Evolutionary conservation across 1,140 invertebrate species (phyloP), one percentile per base, ranked within the genome.

Genomic region (Lepidurus couesii): DNA sequence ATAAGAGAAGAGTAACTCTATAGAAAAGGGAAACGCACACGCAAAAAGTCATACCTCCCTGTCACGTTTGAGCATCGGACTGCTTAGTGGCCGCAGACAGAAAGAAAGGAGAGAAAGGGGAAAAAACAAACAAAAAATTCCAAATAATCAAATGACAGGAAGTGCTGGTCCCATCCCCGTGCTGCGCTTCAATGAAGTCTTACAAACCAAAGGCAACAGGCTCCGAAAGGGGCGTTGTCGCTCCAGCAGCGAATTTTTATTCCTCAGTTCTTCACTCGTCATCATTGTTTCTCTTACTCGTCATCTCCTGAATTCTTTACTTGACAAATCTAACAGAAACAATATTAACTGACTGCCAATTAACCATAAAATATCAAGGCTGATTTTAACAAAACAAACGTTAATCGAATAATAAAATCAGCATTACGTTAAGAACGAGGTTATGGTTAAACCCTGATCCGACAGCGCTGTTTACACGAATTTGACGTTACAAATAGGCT

Each of bases 81-180:
- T 65, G 13, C 53, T 21, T 13, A 21, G 53, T 65, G 6, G 53
- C 9, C 6, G 13, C 16, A 65, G 21, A 65, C 16, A 16, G 21
- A 13, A 65, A 65, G 21, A 65, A 7, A 65, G 21, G 21, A 65
- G 16, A 65, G 21, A 21, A 65, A 65, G 21, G 53, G 53, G 53
- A 65, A 65, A 65, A 21, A 65, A 34, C 34, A 34, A 34, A 1
- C 34, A 2, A 34, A 34, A 34, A 34, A 34, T 34, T 34, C 34
- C 34, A 4, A 13, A 65, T 65, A 65, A 65, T 65, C 53, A 21
- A 65, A 65, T 65, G 53, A 65, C 53, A 65, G 53, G 53, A 65
- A 65, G 53, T 65, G 53, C 53, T 65, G 16, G 53, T 65, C 13
- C 53, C 53, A 21, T 65, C 53, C 13, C 13, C 53, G 53, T 16